These are phyloP conservation scores for Lepus americanus DNA, from an alignment of 2,113 vertebrate genomes.

Conservation along the genomic window DNA sequence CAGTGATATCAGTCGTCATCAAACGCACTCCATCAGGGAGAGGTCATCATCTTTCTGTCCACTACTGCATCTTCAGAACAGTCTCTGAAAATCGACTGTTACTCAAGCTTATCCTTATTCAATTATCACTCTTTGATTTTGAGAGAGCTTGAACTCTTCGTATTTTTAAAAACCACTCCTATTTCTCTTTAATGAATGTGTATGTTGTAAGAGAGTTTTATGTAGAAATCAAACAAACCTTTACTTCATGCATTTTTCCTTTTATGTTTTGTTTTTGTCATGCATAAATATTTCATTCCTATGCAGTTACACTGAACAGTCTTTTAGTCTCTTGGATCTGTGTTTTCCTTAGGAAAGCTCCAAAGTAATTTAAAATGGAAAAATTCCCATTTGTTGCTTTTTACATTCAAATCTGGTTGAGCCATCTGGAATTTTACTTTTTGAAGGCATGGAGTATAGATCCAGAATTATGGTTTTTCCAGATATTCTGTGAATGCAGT, in stretches of 20 bases:
- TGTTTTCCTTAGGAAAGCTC: slow-evolving; percentile 39
- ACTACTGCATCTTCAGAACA: neutral
- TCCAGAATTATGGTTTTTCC: neutral
- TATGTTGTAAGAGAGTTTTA: neutral
- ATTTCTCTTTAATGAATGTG: neutral
- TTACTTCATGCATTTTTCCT: slow-evolving; percentile 20
- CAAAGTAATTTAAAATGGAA: neutral
- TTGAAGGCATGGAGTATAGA: neutral
- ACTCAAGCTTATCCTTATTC: neutral
- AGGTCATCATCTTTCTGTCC: no score
- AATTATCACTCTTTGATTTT: slow-evolving; percentile 7
- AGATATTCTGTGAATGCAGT: neutral
- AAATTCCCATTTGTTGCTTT: neutral
- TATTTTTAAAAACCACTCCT: neutral
- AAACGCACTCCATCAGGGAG: neutral
- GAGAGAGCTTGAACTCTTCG: neutral
- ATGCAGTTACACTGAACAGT: neutral
- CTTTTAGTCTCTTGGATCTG: neutral
- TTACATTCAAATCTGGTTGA: slow-evolving; percentile 34
- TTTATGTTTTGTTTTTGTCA: slow-evolving; percentile 41
- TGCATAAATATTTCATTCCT: slow-evolving; percentile 52
- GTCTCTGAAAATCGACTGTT: neutral
- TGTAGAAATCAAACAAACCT: neutral
- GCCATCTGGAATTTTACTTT: slow-evolving; percentile 43
- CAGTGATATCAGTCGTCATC: neutral